Base-by-base conservation (phyloP, 2,888 invertebrate genomes). In the Dioctria linearis region DNA sequence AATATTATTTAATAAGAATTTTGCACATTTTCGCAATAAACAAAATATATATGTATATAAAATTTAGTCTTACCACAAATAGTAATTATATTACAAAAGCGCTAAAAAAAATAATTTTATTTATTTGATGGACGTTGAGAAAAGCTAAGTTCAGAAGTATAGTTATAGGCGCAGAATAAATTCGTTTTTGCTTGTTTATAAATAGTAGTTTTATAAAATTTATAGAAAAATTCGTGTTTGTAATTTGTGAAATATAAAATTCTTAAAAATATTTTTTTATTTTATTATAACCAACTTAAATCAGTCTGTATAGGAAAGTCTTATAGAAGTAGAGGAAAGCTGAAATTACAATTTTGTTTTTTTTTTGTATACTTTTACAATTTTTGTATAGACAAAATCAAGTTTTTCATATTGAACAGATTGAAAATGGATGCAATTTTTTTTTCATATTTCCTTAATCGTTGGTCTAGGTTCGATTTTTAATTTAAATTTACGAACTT, bases 121-220 rank as follows among this genome's bases (percentile, higher is more conserved):
- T 2, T 25, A 54, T 54, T n/a, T 11, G 4, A 11, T 54, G 54
- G 54, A 46, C 51, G 46, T 51, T 69, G 51, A 49, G 46, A 37
- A 69, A 69, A 51, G 51, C 51, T 69, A 49, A 49, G 25, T 25
- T 25, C 0, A 25, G 25, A 25, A 25, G 25, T 25, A 25, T 25
- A 25, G 25, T 25, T 39, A 51, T 69, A 69, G 69, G 69, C 69
- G 25, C 51, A 69, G 51, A 69, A 69, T 69, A 69, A 69, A 69
- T 69, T 69, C 69, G 69, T 69, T 69, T 37, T 69, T 69, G 13
- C 25, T 69, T 51, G 6, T 11, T 46, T 46, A n/a, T 54, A 54
- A 54, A 4, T 11, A 54, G 54, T 54, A 54, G 54, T 54, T 8
- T 25, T 25, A 4, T 54, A 54, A 54, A 54, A 11, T 54, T 54